phyloP scores from a whole-genome alignment of 2,888 invertebrate genomes.

The Rugalucina vietnamica region DNA sequence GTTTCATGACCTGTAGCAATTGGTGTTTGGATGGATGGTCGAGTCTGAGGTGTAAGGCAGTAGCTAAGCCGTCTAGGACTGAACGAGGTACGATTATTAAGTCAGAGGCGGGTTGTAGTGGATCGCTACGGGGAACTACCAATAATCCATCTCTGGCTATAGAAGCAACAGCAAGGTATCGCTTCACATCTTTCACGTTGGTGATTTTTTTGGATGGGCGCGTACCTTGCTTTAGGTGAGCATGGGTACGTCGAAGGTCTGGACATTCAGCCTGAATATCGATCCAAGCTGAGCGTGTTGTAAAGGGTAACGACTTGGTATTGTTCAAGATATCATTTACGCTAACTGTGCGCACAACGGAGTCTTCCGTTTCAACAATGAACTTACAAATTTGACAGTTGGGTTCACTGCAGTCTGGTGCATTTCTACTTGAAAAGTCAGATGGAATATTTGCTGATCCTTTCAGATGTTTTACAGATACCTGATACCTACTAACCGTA shows the following conservation, averaged over 20 bases:
- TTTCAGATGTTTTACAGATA: constrained; percentile 36
- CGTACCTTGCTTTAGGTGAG: constrained; percentile 50
- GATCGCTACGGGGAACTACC: constrained; percentile 44
- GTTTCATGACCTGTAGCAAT: constrained; percentile 51
- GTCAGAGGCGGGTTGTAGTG: constrained; percentile 34
- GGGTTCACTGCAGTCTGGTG: constrained; percentile 38
- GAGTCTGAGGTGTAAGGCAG: constrained; percentile 58
- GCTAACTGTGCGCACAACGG: constrained; percentile 45
- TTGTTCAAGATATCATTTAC: constrained; percentile 28
- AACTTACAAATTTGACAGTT: constrained; percentile 30
- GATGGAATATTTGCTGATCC: constrained; percentile 44
- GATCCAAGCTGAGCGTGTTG: constrained; percentile 39
- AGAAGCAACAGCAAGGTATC: constrained; percentile 41
- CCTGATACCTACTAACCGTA: constrained; percentile 48
- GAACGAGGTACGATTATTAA: constrained; percentile 60
- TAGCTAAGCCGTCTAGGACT: constrained; percentile 58
- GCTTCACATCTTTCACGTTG: constrained; percentile 42
- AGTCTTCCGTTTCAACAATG: constrained; percentile 26
- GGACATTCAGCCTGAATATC: constrained; percentile 41
- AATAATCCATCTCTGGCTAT: constrained; percentile 54
- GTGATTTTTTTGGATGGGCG: constrained; percentile 33
- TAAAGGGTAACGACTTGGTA: constrained; percentile 28
- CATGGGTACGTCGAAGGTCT: constrained; percentile 46
- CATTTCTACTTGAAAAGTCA: constrained; percentile 49
- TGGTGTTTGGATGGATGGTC: constrained; percentile 63